Conservation (phyloP, 2,888 invertebrate genomes). For the Laothoe populi region DNA sequence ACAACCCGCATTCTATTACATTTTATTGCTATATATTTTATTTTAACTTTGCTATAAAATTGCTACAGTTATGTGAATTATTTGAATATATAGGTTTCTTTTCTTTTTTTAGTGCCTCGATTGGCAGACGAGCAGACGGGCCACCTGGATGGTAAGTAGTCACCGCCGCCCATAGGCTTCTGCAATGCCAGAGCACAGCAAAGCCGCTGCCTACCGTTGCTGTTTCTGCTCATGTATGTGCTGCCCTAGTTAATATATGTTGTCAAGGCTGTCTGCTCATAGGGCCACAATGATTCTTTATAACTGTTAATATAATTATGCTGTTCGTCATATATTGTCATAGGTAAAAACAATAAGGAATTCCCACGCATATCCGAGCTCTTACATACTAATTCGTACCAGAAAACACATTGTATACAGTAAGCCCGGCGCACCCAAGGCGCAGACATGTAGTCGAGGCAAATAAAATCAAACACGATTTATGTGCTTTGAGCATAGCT, state of each 20-base stretch:
- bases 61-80: neutral
- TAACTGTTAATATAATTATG: conserved; percentile 3
- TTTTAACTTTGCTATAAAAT: neutral
- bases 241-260: neutral
- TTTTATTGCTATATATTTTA: neutral
- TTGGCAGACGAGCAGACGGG: no score
- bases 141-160: no score
- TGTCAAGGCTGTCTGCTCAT: neutral
- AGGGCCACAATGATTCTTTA: neutral
- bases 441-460: neutral
- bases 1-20: neutral
- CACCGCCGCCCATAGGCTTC: no score
- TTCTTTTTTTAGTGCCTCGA: no score
- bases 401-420: neutral
- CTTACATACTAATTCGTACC: neutral
- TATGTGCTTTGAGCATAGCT: conserved; percentile 1
- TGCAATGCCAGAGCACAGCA: no score
- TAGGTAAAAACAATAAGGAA: conserved; percentile 32
- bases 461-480: conserved; percentile 7
- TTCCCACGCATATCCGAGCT: conserved; percentile 3
- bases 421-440: conserved; percentile 9
- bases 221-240: neutral
- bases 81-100: no score
- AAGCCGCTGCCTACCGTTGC: no score
- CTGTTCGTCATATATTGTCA: conserved; percentile 12